These are phyloP conservation scores for Rissa tridactyla DNA, from an alignment of 2,113 vertebrate species.

Conservation along the genomic window DNA sequence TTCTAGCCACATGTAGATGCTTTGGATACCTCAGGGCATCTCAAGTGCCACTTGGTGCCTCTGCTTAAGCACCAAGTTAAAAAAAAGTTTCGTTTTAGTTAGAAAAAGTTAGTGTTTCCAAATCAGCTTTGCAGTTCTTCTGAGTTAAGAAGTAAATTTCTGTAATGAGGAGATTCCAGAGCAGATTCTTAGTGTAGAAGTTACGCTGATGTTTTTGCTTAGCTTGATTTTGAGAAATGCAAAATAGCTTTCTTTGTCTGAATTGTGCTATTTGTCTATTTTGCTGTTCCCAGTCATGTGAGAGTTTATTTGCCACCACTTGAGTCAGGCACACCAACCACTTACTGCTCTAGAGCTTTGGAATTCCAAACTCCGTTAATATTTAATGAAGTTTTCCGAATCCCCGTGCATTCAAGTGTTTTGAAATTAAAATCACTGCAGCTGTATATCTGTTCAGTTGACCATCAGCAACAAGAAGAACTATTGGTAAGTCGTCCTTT, in stretches of 20 bases:
- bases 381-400: slow-evolving; percentile 94
- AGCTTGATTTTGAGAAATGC: background rate
- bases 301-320: slow-evolving; percentile 89
- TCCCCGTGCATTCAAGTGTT: slow-evolving; percentile 82
- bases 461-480: slow-evolving; percentile 87
- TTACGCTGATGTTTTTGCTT: background rate
- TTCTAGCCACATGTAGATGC: background rate
- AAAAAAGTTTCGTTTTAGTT: background rate
- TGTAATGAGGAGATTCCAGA: background rate
- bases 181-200: background rate
- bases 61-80: background rate
- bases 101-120: background rate
- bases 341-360: slow-evolving; percentile 91
- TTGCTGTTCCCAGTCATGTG: slow-evolving; percentile 80
- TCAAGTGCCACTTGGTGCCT: background rate
- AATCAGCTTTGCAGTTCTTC: background rate
- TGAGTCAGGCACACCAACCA: slow-evolving; percentile 83
- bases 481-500: slow-evolving; percentile 80
- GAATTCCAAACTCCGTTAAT: slow-evolving; percentile 85
- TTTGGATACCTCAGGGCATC: background rate
- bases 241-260: background rate
- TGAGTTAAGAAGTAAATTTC: background rate
- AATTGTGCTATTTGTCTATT: background rate
- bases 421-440: slow-evolving; percentile 84
- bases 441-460: slow-evolving; percentile 87